Evolutionary conservation across 2,797 vertebrate species (phyloP), one percentile per base, ranked within the genome.

Genomic region (Mormyrops attenuatus): DNA sequence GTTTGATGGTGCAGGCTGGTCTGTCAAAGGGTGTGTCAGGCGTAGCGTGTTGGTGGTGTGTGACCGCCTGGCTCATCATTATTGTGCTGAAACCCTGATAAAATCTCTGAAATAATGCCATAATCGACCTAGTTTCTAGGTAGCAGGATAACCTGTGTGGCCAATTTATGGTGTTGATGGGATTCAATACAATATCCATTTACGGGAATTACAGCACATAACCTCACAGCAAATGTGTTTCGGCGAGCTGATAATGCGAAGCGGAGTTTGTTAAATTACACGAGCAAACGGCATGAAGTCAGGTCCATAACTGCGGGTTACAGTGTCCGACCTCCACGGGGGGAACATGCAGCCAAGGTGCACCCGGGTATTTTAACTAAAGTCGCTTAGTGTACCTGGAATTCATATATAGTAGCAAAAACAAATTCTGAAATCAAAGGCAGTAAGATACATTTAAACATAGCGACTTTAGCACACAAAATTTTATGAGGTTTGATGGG

Each of bases 131-230:
- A 22, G 22, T 63, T 66, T 89, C 52, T 63, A 60, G 63, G 50
- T 87, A 49, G 69, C 49, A 88, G 47, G 69, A 49, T 50, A 89
- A 89, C 85, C 80, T 89, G 88, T 87, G 87, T 82, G 88, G 85
- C 30, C 84, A 89, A 87, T 89, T 89, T 87, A 49, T 41, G 53
- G 85, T 89, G 50, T 84, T 89, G 82, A 89, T 86, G 17, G 82
- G 44, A 52, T 69, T 85, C 80, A 89, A 55, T 85, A 86, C 84
- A 86, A 50, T 52, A 52, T 53, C 30, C 60, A 63, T 88, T 88
- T 66, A 87, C 57, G 17, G n/a, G 57, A 11, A 73, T 49, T 44
- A 69, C n/a, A 84, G n/a, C 82, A 85, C 44, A 73, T 85, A 49
- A 63, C 57, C 22, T 60, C 15, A 5, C 57, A 88, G 87, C 57